Evolutionary conservation across 2,888 invertebrate species (phyloP).

Genomic region (Catocala nupta): DNA sequence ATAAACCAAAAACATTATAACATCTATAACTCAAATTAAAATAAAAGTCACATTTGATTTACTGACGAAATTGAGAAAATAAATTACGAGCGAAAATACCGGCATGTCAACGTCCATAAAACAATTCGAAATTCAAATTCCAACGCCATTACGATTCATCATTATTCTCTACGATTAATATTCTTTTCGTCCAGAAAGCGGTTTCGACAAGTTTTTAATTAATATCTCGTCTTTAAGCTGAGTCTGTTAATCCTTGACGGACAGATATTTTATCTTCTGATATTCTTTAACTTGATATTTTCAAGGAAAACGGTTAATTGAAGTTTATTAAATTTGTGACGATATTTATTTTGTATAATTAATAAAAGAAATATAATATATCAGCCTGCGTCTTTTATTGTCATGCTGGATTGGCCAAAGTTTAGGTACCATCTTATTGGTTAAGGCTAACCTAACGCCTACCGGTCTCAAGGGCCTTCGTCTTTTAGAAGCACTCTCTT

Average conservation of each 20-base stretch:
- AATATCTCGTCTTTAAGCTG: constrained; percentile 14
- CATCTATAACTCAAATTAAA: no score
- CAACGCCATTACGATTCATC: constrained; percentile 7
- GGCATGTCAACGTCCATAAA: background rate
- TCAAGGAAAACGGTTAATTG: no score
- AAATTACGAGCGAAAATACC: background rate
- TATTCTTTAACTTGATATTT: background rate
- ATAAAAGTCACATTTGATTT: background rate
- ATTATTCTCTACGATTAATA: constrained; percentile 16
- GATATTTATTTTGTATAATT: no score
- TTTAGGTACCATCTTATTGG: no score
- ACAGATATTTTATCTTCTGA: constrained; percentile 2
- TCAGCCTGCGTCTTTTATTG: no score
- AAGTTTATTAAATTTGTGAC: no score
- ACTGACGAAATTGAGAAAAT: background rate
- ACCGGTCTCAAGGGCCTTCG: no score
- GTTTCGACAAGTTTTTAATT: constrained; percentile 25
- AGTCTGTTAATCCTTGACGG: constrained; percentile 8
- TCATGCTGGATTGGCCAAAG: no score
- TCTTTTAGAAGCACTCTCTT: no score
- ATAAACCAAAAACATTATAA: no score
- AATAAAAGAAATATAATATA: no score
- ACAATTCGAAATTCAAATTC: constrained; percentile 7
- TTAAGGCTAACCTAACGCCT: no score
- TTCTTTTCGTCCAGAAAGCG: constrained; percentile 6